Evolutionary conservation across 2,113 vertebrate genomes (phyloP).

Genomic region (Edolisoma coerulescens): DNA sequence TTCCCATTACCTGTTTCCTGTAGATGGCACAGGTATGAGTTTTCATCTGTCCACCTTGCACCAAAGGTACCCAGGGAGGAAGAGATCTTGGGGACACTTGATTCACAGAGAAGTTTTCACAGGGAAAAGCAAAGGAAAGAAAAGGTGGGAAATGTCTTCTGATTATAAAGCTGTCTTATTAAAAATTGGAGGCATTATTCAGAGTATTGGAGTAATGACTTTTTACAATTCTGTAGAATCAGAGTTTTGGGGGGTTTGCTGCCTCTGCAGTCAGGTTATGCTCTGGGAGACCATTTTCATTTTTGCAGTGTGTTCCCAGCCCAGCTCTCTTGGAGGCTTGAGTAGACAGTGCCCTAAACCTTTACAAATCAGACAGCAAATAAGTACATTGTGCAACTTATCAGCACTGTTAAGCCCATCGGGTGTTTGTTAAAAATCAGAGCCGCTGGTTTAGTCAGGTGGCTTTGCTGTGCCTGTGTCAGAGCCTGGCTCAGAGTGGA

Average conservation of each 20-base stretch:
- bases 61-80: neutral
- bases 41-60: neutral
- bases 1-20: neutral
- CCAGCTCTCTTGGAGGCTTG: neutral
- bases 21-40: neutral
- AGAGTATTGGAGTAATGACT: neutral
- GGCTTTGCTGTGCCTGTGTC: neutral
- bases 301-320: neutral
- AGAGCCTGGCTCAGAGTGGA: neutral
- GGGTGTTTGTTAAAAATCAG: neutral
- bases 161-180: neutral
- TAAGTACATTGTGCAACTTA: neutral
- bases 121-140: neutral
- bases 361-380: neutral
- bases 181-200: neutral
- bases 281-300: neutral
- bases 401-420: neutral
- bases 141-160: neutral
- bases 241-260: neutral
- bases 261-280: neutral
- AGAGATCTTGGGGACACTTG: neutral
- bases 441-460: neutral
- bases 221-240: neutral
- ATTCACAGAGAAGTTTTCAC: neutral
- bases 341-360: neutral